These are phyloP conservation scores for Megalops atlanticus DNA, from an alignment of 2,113 vertebrate genomes.

Conservation along the genomic window DNA sequence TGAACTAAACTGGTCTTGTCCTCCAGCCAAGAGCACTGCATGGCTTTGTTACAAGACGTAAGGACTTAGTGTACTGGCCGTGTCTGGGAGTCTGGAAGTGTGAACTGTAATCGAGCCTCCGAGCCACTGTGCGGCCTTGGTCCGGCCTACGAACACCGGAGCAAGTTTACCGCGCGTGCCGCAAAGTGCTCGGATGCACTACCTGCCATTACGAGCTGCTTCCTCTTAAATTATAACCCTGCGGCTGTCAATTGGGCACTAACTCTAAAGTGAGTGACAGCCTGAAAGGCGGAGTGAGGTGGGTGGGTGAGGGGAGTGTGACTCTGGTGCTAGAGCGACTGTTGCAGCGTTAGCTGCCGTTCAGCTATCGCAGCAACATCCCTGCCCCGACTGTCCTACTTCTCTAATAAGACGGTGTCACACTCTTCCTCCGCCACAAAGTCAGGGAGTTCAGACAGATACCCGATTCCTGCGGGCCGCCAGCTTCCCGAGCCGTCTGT, in stretches of 20 bases:
- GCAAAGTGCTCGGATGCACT: background rate
- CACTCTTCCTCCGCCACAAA: constrained; percentile 4
- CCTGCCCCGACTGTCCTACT: background rate
- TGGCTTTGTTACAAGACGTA: constrained; percentile 15
- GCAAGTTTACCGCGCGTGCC: background rate
- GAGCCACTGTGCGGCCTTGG: constrained; percentile 28
- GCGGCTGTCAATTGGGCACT: too few species aligned
- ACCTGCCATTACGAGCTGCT: background rate
- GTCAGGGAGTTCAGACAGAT: constrained; percentile 52
- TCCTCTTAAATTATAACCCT: background rate
- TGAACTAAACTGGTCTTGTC: constrained; percentile 26
- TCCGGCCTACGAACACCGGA: background rate
- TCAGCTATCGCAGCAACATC: background rate
- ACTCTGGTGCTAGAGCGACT: too few species aligned
- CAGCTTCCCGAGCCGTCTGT: constrained; percentile 50
- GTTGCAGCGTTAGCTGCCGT: background rate
- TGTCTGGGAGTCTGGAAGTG: constrained; percentile 18
- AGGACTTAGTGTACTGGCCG: constrained; percentile 23
- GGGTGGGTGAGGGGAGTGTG: background rate
- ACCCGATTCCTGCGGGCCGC: constrained; percentile 53
- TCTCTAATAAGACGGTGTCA: constrained; percentile 4
- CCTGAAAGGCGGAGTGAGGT: background rate
- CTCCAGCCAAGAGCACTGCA: constrained; percentile 4
- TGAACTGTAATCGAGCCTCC: constrained; percentile 28
- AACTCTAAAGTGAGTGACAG: background rate